Base-by-base conservation (phyloP, 1,140 invertebrate genomes). In the Philopotamus ludificatus region DNA sequence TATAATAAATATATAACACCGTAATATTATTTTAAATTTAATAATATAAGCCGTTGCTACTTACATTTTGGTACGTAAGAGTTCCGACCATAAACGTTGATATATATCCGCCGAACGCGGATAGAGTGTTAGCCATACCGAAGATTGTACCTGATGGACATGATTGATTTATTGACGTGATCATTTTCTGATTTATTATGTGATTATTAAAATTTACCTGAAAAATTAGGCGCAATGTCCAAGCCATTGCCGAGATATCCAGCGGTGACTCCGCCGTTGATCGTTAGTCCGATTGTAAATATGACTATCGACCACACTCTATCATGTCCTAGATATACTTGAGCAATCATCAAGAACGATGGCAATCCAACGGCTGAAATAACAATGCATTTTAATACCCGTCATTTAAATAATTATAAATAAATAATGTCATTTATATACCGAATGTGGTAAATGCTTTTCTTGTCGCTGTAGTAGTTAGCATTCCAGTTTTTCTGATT, bases 141-240 rank as follows among this genome's bases (percentile, higher is more conserved):
- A 95, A 95, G 59, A 96, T 89, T 1, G 90, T 93, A 58, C 79
- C 79, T 81, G 82, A 77, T 71, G 72, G 66, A 70, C 41, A 58
- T 59, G 61, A 25, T 53, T 63, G n/a, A 44, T 62, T 65, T 12
- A 8, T 7, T 39, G 34, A 39, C n/a, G n/a, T 39, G 7, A 39
- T 39, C n/a, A 39, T 49, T 9, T 49, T 49, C 7, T 49, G 16
- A 15, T 49, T 7, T 8, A 8, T 15, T 49, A 15, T 53, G 7
- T 21, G 9, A 7, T 20, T 23, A 8, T 7, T 22, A 53, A 53
- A 53, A 53, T 23, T 3, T 72, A 73, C 93, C 93, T 53, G 92
- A 91, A 76, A 91, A 95, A 71, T 92, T 91, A 3, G 92, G 92
- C 1, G 93, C 93, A 71, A 96, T 94, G 72, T 95, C 93, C 41